Evolutionary conservation across 1,140 invertebrate species (phyloP).

Genomic region (Aleiodes sp.): DNA sequence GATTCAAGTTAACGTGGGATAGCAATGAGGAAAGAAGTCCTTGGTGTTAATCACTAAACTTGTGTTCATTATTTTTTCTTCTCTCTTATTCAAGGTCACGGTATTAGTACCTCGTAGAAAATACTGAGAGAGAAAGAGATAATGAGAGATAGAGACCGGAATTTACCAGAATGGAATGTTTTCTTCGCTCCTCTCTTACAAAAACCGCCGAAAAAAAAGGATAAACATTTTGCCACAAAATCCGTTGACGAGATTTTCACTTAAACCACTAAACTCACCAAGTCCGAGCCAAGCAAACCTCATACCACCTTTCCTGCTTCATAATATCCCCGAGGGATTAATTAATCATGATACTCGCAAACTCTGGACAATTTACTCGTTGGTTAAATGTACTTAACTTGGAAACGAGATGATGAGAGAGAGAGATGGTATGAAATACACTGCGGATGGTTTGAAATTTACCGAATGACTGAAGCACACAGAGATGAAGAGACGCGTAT

Average conservation of each 20-base stretch:
- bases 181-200: too few species aligned
- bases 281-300: slow-evolving; percentile 4
- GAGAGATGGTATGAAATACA: too few species aligned
- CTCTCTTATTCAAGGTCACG: background rate
- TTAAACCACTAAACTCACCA: slow-evolving; percentile 22
- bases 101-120: too few species aligned
- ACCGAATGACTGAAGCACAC: slow-evolving; percentile 9
- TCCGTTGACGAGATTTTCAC: slow-evolving; percentile 31
- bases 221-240: slow-evolving; percentile 28
- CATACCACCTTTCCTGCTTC: slow-evolving; percentile 14
- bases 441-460: background rate
- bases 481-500: slow-evolving; percentile 10
- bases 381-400: background rate
- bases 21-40: slow-evolving; percentile 19
- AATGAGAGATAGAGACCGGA: background rate
- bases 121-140: background rate
- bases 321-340: slow-evolving; percentile 25
- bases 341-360: slow-evolving; percentile 16
- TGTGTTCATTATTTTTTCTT: slow-evolving; percentile 7
- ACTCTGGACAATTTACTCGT: slow-evolving; percentile 10
- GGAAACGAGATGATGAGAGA: slow-evolving; percentile 6
- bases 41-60: slow-evolving; percentile 21
- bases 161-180: background rate
- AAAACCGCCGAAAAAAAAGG: slow-evolving; percentile 17
- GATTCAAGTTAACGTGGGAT: background rate